These are phyloP conservation scores for Stigmatopora nigra DNA, from an alignment of 2,113 vertebrate genomes.

Conservation along the genomic window DNA sequence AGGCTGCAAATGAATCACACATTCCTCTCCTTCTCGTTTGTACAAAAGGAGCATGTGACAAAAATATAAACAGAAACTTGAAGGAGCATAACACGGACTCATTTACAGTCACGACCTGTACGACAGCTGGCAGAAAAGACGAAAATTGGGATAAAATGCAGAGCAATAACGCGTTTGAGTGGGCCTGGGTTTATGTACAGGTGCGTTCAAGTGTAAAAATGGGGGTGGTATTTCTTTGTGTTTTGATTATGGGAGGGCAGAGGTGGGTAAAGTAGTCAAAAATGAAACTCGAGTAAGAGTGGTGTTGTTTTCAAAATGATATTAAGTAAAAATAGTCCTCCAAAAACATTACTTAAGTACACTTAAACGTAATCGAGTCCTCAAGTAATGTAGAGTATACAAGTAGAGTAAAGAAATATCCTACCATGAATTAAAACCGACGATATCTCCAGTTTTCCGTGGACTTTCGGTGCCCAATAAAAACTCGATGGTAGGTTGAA, in stretches of 20 bases:
- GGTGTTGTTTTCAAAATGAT: too few species aligned
- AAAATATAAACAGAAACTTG: conserved; percentile 73
- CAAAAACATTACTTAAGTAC: too few species aligned
- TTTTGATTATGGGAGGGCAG: conserved; percentile 22
- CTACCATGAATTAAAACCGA: too few species aligned
- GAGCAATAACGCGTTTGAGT: conserved; percentile 59
- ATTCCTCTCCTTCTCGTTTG: conserved; percentile 56
- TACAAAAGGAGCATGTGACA: conserved; percentile 73
- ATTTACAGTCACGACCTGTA: conserved; percentile 86
- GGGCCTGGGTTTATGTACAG: conserved; percentile 62
- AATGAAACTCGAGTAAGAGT: too few species aligned
- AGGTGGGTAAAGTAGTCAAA: too few species aligned
- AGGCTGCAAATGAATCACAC: conserved; percentile 64
- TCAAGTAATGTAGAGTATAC: too few species aligned
- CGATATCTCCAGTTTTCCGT: too few species aligned
- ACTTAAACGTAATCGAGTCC: too few species aligned
- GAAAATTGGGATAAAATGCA: conserved; percentile 9
- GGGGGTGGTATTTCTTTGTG: conserved; percentile 43
- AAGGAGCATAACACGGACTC: conserved; percentile 73
- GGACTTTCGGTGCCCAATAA: too few species aligned
- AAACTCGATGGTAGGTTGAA: too few species aligned
- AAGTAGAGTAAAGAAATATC: too few species aligned
- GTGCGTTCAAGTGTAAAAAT: conserved; percentile 64
- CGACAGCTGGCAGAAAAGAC: conserved; percentile 65
- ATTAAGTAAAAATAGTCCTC: too few species aligned